Conservation (phyloP, 2,888 invertebrate genomes). For the Scelioninae gen. 1 region DNA sequence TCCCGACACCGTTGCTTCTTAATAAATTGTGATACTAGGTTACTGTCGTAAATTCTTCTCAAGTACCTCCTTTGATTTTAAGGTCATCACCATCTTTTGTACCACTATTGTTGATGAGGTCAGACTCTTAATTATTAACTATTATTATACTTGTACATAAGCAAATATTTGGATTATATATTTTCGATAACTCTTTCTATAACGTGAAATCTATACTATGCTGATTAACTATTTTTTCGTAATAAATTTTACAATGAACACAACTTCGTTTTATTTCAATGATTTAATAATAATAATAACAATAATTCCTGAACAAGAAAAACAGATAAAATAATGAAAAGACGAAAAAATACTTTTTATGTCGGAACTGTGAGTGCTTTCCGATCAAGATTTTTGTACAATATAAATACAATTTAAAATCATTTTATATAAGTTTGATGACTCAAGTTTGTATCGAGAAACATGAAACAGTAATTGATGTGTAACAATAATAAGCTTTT, state of each 20-base stretch:
- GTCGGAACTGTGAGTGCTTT: slow-evolving; percentile 36
- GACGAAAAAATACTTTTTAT: slow-evolving; percentile 22
- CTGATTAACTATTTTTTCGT: slow-evolving; percentile 39
- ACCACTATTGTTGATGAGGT: slow-evolving; percentile 53
- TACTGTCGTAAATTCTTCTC: slow-evolving; percentile 65
- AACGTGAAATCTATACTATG: slow-evolving; percentile 67
- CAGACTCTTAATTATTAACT: slow-evolving; percentile 40
- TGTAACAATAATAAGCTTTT: slow-evolving; percentile 54
- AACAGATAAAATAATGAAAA: slow-evolving; percentile 5
- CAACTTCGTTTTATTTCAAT: slow-evolving; percentile 45
- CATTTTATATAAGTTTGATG: slow-evolving; percentile 52
- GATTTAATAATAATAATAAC: slow-evolving; percentile 15
- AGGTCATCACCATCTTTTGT: slow-evolving; percentile 65
- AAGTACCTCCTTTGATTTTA: slow-evolving; percentile 61
- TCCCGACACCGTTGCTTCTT: slow-evolving; percentile 52
- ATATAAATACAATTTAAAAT: slow-evolving; percentile 45
- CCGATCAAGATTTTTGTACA: slow-evolving; percentile 60
- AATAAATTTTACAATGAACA: slow-evolving; percentile 62
- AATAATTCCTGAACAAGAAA: slow-evolving; percentile 6
- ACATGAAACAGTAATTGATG: slow-evolving; percentile 37
- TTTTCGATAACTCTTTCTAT: slow-evolving; percentile 65
- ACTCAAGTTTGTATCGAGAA: slow-evolving; percentile 52
- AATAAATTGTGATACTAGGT: slow-evolving; percentile 70
- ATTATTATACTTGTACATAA: slow-evolving; percentile 61
- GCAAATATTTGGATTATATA: slow-evolving; percentile 60